These are phyloP conservation scores for Channallabes apus DNA, from an alignment of 2,797 vertebrate species.

Conservation along the genomic window DNA sequence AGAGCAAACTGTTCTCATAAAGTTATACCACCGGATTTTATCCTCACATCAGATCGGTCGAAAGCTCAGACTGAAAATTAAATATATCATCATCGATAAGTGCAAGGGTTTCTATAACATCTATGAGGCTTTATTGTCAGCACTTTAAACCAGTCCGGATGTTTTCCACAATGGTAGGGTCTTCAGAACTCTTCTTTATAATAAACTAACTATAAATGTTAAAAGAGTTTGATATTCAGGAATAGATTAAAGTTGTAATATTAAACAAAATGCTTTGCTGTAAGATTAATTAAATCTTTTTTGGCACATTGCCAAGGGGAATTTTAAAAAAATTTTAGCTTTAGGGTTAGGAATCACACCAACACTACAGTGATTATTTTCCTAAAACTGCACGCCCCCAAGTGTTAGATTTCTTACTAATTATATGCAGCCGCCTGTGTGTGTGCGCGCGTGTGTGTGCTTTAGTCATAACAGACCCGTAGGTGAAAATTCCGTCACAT, in stretches of 20 bases:
- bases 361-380: background rate
- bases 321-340: background rate
- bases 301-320: background rate
- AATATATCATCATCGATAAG: background rate
- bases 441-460: slow-evolving; percentile 35
- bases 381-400: background rate
- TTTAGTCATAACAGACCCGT: slow-evolving; percentile 1
- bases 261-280: background rate
- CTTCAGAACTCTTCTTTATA: background rate
- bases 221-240: background rate
- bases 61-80: background rate
- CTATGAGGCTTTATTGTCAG: background rate
- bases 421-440: background rate
- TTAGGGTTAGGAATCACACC: background rate
- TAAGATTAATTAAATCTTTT: background rate
- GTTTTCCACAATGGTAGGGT: background rate
- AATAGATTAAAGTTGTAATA: background rate
- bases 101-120: background rate
- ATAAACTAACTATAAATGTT: background rate
- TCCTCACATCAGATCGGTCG: background rate
- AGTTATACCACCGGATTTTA: background rate
- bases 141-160: too few species aligned
- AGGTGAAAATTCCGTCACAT: slow-evolving; percentile 21
- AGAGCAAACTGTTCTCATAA: slow-evolving; percentile 16
- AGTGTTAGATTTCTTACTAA: slow-evolving; percentile 1